These are phyloP conservation scores for Limenitis camilla DNA, from an alignment of 2,888 invertebrate species.

Conservation along the genomic window DNA sequence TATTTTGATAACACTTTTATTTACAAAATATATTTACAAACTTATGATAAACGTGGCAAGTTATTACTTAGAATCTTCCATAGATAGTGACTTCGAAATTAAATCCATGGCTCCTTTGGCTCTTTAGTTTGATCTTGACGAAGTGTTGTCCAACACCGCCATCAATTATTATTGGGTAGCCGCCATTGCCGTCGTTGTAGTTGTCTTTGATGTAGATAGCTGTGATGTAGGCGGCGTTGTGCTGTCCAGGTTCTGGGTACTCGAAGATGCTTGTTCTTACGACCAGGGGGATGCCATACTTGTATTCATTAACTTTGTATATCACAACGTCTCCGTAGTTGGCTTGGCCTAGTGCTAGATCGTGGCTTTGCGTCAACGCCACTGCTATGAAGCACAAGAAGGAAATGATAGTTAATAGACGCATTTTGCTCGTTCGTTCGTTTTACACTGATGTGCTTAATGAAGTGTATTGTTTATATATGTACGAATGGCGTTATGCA, in stretches of 20 bases:
- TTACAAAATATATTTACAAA: too few relatives aligned
- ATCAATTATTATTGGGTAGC: constrained; percentile 49
- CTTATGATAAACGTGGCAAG: background rate
- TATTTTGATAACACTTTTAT: too few relatives aligned
- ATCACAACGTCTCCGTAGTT: constrained; percentile 55
- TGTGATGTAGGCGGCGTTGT: constrained; percentile 52
- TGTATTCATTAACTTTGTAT: constrained; percentile 48
- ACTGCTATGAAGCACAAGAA: constrained; percentile 42
- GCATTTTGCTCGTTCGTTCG: constrained; percentile 58
- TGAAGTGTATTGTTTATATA: constrained; percentile 50
- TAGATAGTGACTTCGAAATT: constrained; percentile 64
- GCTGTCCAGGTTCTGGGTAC: constrained; percentile 50
- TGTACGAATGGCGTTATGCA: constrained; percentile 35
- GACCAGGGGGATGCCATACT: constrained; percentile 57
- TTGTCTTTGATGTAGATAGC: constrained; percentile 57
- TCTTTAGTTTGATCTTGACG: constrained; percentile 59
- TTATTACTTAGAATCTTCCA: constrained; percentile 48
- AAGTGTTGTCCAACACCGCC: constrained; percentile 63
- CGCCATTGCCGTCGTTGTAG: constrained; percentile 48
- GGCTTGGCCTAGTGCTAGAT: constrained; percentile 46
- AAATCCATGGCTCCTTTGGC: constrained; percentile 52
- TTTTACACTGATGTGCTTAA: constrained; percentile 50
- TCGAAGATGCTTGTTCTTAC: constrained; percentile 48
- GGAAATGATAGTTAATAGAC: constrained; percentile 33
- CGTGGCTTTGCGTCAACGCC: constrained; percentile 50